Evolutionary conservation across 2,113 vertebrate species (phyloP), one percentile per base, ranked within the genome.

Genomic region (Prietella phreatophila): DNA sequence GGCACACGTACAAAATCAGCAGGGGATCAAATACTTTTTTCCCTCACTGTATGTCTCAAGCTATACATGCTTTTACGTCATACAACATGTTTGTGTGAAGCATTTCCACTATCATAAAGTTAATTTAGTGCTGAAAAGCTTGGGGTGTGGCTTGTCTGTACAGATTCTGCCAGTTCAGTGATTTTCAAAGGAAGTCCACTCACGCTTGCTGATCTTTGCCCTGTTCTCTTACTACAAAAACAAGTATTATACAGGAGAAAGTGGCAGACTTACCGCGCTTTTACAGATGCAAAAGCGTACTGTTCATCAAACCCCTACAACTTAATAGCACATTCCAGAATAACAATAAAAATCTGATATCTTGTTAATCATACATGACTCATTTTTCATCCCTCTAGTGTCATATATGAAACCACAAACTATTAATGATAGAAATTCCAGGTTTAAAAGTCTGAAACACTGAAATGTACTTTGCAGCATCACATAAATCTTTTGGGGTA

Each of bases 141-240:
- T 69, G 76, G 42, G 6, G 20, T 65, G 42, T 53, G 60, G 17
- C n/a, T 36, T 75, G 69, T n/a, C 84, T 76, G 17, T 55, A 71
- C n/a, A 56, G 50, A 67, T 67, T 53, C 22, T 67, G 42, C 36
- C 75, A 36, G 47, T 55, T 14, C 30, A 86, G 50, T 69, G 63
- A 86, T 55, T 80, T 13, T 14, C 42, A 80, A 86, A 81, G 9
- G n/a, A 80, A 56, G 20, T 82, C 30, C 60, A 86, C 47, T 55
- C 33, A 56, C 15, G 7, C 75, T 80, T 27, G 61, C 7, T 67
- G 75, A 81, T 81, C 75, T 86, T 86, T 82, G 47, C 9, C 58
- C 42, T 86, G 47, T n/a, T 85, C 27, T 86, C 73, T 55, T 76
- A 30, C 56, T 36, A 25, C 27, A 17, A 79, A 67, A 86, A 27